Evolutionary conservation across 1,140 invertebrate genomes (phyloP).

Genomic region (Brachystomella parvula): DNA sequence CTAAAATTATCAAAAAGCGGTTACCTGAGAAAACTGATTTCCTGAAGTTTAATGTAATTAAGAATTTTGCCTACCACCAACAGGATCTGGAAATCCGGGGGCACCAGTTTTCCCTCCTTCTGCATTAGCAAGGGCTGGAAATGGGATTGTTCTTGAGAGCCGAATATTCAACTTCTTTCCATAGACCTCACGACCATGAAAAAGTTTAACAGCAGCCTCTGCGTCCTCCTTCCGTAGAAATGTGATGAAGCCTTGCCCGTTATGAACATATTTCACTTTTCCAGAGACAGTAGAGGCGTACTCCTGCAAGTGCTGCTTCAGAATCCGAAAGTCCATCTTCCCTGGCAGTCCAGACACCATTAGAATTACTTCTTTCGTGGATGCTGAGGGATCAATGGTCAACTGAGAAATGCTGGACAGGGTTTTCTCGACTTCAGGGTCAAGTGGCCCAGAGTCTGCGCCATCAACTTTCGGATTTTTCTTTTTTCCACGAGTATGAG

Average conservation of each 20-base stretch:
- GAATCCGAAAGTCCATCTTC: slow-evolving; percentile 10
- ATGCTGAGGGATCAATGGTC: not conserved
- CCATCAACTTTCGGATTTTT: not conserved
- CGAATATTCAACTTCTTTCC: slow-evolving; percentile 14
- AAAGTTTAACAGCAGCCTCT: slow-evolving; percentile 5
- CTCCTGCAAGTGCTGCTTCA: slow-evolving; percentile 3
- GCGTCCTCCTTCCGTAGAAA: slow-evolving; percentile 4
- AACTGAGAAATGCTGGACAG: not conserved
- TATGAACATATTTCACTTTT: slow-evolving; percentile 14
- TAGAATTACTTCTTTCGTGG: slow-evolving; percentile 4
- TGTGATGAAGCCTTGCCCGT: slow-evolving; percentile 13
- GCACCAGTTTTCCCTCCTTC: not conserved
- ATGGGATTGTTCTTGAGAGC: not conserved
- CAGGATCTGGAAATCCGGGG: not conserved
- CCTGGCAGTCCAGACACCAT: slow-evolving; percentile 13
- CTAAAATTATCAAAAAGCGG: no score
- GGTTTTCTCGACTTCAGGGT: not conserved
- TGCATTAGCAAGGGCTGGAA: not conserved
- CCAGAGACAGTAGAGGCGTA: slow-evolving; percentile 1
- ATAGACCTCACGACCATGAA: slow-evolving; percentile 13
- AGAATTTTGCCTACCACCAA: not conserved
- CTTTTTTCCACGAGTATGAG: not conserved
- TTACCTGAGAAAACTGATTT: not conserved
- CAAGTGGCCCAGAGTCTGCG: not conserved
- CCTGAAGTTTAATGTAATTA: not conserved